Base-by-base conservation (phyloP, 2,113 vertebrate genomes). In the Antechinus stuartii region DNA sequence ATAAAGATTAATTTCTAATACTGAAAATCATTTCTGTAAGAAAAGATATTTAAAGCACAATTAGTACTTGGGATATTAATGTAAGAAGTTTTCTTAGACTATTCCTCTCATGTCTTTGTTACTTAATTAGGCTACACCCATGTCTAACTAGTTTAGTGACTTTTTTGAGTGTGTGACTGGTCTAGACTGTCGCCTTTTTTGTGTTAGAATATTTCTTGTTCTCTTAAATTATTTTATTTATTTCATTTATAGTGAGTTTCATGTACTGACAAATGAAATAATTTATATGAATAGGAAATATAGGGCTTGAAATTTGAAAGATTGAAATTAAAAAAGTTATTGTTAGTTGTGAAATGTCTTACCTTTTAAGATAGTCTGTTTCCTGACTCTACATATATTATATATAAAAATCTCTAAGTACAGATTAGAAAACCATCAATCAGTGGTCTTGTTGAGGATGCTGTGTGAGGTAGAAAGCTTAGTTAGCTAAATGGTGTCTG, bases 21-120 rank as follows among this genome's bases (percentile, higher is more conserved):
- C 19, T 94, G 54, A 93, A 30, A 93, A 95, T 7, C 35, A 54
- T 96, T 47, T 96, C 92, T 96, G 54, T 47, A 46, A 96, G n/a
- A 92, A 30, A 94, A 95, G 90, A 68, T 53, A 2, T 97, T 93
- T 96, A 97, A 92, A 84, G 95, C 92, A 56, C 47, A 96, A 42
- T 91, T 96, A 3, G 93, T 95, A 95, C 91, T 19, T 94, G 46
- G 57, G 19, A 84, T 93, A 8, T 27, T 61, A 23, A 54, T 54
- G 47, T 46, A n/a, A 96, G 92, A 47, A 93, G 91, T 52, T 97
- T 96, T 91, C 14, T 95, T 91, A 53, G 56, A 95, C 57, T 97
- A 2, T 91, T 50, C 89, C 50, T 92, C 10, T 57, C 19, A 47
- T 91, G 89, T 90, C 50, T 95, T 95, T 61, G 61, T 90, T 94